phyloP scores from a whole-genome alignment of 2,888 invertebrate genomes.

The Tipula confusa region DNA sequence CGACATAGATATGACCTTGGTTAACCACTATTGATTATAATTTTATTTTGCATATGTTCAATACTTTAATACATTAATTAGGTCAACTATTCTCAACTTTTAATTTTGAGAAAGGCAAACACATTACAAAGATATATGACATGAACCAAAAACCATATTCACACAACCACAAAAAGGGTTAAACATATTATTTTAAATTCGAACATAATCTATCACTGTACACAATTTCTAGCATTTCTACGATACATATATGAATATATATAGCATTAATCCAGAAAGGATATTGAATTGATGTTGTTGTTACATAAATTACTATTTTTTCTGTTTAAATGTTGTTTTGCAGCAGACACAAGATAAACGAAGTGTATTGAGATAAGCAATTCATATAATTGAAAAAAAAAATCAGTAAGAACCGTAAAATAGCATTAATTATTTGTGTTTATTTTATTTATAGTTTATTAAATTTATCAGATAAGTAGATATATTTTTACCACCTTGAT shows the following conservation, averaged over 20 bases:
- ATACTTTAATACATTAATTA: background rate
- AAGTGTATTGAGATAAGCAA: background rate
- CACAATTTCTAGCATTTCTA: background rate
- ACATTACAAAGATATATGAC: background rate
- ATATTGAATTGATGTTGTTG: constrained; percentile 4
- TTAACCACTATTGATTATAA: background rate
- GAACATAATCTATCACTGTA: constrained; percentile 6
- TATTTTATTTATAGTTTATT: background rate
- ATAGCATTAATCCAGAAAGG: background rate
- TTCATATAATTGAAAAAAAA: background rate
- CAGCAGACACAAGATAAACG: background rate
- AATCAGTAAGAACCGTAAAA: background rate
- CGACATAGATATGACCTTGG: background rate
- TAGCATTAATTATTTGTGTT: background rate
- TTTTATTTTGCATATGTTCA: background rate
- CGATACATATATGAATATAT: background rate
- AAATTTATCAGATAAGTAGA: background rate
- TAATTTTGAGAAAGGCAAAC: background rate
- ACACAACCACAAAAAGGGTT: background rate
- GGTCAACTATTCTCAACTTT: background rate
- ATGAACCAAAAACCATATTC: background rate
- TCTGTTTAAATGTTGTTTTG: background rate
- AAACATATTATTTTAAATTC: background rate
- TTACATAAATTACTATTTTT: background rate
- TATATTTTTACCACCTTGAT: background rate